Conservation (phyloP, 2,888 invertebrate species). For the Microctonus aethiopoides region DNA sequence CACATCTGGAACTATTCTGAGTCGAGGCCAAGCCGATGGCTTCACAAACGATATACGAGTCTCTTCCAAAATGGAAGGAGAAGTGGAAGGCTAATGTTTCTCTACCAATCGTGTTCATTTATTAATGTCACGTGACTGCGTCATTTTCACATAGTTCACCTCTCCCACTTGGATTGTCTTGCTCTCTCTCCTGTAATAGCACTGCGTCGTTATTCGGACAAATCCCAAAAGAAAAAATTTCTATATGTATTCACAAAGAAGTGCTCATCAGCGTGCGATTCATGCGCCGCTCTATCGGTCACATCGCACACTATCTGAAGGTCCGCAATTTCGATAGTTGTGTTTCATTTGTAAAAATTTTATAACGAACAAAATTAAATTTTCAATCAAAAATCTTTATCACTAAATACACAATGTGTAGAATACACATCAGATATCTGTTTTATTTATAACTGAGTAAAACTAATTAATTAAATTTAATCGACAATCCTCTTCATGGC, state of each 20-base stretch:
- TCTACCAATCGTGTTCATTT: conserved; percentile 12
- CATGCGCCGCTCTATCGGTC: neutral
- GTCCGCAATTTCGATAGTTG: no score
- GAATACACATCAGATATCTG: no score
- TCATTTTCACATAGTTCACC: neutral
- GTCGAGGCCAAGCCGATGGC: no score
- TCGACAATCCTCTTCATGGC: no score
- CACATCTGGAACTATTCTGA: conserved; percentile 68
- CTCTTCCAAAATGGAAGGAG: conserved; percentile 25
- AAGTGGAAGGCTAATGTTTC: neutral
- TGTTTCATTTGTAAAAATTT: no score
- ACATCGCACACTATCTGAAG: neutral
- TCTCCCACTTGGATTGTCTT: conserved; percentile 3
- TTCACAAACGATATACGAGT: conserved; percentile 25
- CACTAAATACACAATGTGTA: no score
- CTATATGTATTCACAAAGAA: no score
- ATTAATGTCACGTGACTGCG: conserved; percentile 24
- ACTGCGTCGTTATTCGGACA: neutral
- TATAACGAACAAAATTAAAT: no score
- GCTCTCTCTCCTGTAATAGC: neutral
- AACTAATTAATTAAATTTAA: no score
- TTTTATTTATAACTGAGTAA: no score
- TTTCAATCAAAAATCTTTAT: no score
- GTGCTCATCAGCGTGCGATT: no score
- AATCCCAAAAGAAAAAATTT: neutral